Conservation (phyloP, 1,140 invertebrate species). For the Hirudo medicinalis region DNA sequence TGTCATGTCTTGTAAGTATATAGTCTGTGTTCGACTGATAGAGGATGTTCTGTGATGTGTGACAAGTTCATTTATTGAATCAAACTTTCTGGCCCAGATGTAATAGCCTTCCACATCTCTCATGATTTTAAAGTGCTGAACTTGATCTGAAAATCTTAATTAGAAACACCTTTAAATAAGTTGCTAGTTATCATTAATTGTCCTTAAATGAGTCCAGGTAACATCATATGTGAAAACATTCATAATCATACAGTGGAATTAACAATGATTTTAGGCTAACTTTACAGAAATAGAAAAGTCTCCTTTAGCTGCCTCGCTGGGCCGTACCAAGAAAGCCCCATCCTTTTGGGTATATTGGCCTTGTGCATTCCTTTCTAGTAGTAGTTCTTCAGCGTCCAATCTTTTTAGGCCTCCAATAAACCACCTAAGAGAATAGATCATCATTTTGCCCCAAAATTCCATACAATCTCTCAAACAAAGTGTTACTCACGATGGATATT, state of each 20-base stretch:
- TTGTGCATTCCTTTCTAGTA: conserved; percentile 65
- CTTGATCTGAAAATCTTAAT: conserved; percentile 77
- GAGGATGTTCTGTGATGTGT: conserved; percentile 90
- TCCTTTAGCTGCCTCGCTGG: conserved; percentile 94
- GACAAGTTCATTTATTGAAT: conserved; percentile 89
- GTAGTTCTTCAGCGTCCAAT: conserved; percentile 84
- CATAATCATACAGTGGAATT: conserved; percentile 26
- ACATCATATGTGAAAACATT: too few relatives aligned
- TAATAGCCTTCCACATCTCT: conserved; percentile 83
- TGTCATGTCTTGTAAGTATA: conserved; percentile 78
- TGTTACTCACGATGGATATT: conserved; percentile 43
- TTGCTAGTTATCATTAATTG: too few relatives aligned
- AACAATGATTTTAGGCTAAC: conserved; percentile 41
- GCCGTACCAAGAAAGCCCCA: conserved; percentile 93
- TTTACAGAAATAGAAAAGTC: conserved; percentile 98
- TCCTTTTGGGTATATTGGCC: conserved; percentile 46
- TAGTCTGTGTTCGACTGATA: conserved; percentile 84
- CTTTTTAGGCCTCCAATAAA: conserved; percentile 93
- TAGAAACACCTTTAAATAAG: too few relatives aligned
- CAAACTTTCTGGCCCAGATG: conserved; percentile 96
- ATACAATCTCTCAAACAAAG: not conserved
- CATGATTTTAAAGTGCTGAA: conserved; percentile 95
- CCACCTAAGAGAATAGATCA: conserved; percentile 50
- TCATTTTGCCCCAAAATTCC: not conserved
- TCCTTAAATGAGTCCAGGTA: too few relatives aligned